phyloP scores from a whole-genome alignment of 92 coral and sea anemone genomes.

The Metridium senile region DNA sequence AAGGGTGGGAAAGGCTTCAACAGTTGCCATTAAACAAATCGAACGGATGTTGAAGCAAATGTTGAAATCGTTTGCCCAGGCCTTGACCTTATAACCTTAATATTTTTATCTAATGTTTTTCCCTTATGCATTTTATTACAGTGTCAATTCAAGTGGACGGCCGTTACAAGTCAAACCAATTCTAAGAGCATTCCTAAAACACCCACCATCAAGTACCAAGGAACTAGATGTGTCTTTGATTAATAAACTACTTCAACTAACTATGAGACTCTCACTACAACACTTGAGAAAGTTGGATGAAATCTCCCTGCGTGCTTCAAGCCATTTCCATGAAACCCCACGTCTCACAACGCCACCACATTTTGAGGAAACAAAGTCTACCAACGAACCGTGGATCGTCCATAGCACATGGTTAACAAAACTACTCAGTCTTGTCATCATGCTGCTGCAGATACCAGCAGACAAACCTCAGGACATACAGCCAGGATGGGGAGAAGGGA shows the following conservation, averaged over 20 bases:
- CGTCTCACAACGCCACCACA: conserved; percentile 35
- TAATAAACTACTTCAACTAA: conserved; percentile 18
- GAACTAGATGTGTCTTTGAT: conserved; percentile 22
- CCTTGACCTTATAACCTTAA: neutral
- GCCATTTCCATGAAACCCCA: conserved; percentile 46
- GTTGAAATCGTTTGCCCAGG: too few species aligned
- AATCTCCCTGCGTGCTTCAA: conserved; percentile 42
- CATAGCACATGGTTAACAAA: conserved; percentile 68
- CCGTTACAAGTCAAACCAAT: conserved; percentile 44
- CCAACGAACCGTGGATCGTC: conserved; percentile 45
- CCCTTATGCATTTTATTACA: neutral
- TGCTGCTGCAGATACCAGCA: conserved; percentile 48
- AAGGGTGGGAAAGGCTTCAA: too few species aligned
- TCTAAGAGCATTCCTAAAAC: conserved; percentile 30
- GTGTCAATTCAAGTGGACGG: conserved; percentile 39
- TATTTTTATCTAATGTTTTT: neutral
- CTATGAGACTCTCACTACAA: conserved; percentile 36
- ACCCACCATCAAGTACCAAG: conserved; percentile 35
- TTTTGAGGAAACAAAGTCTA: conserved; percentile 22
- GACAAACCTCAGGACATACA: neutral
- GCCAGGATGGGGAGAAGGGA: neutral
- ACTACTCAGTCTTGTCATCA: conserved; percentile 48
- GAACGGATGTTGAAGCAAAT: too few species aligned
- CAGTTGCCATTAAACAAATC: too few species aligned
- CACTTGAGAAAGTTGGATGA: conserved; percentile 33